Conservation (phyloP, 2,113 vertebrate species). For the Jaculus jaculus region DNA sequence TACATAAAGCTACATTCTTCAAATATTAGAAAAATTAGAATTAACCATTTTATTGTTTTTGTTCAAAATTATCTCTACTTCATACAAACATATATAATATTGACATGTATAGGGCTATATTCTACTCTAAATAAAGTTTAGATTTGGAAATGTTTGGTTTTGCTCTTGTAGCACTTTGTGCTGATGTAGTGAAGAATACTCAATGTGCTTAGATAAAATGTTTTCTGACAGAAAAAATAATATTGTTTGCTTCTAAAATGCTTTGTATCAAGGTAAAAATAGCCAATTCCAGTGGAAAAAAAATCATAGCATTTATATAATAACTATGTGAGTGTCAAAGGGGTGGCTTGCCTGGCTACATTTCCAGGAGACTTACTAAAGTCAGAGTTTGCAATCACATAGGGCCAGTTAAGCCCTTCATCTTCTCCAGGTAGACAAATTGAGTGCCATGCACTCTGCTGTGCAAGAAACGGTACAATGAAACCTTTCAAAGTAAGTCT, state of each 20-base stretch:
- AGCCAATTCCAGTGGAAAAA: slow-evolving; percentile 46
- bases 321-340: slow-evolving; percentile 27
- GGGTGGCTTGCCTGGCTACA: slow-evolving; percentile 31
- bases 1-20: neutral
- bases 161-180: slow-evolving; percentile 51
- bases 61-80: neutral
- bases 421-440: slow-evolving; percentile 61
- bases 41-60: neutral
- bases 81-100: neutral
- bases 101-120: neutral
- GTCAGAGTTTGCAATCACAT: slow-evolving; percentile 31
- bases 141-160: slow-evolving; percentile 50
- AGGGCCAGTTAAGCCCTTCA: slow-evolving; percentile 6
- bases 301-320: slow-evolving; percentile 55
- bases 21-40: neutral
- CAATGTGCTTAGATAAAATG: slow-evolving; percentile 74
- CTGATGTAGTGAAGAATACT: slow-evolving; percentile 64
- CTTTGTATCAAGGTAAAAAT: slow-evolving; percentile 66
- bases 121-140: slow-evolving; percentile 62
- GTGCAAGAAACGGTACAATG: slow-evolving; percentile 36
- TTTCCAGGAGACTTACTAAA: slow-evolving; percentile 52
- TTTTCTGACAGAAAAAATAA: slow-evolving; percentile 76
- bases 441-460: slow-evolving; percentile 20
- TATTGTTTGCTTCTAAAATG: slow-evolving; percentile 59
- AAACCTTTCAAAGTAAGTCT: slow-evolving; percentile 16